Conservation (phyloP, 2,888 invertebrate genomes). For the Ptilodon capucinus region DNA sequence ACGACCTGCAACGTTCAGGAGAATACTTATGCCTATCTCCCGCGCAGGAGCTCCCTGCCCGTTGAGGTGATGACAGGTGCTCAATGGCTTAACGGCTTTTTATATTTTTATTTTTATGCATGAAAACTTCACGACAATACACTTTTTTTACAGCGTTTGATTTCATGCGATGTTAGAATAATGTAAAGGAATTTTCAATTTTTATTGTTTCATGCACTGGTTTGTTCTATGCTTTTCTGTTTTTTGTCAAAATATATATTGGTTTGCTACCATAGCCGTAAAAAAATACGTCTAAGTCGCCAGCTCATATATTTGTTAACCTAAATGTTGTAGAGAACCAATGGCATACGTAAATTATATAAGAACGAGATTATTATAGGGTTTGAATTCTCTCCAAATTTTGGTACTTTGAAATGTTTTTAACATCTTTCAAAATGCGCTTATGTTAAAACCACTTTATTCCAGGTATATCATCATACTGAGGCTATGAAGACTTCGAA, state of each 20-base stretch:
- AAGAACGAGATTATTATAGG: too few relatives aligned
- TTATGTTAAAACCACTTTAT: too few relatives aligned
- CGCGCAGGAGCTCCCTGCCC: constrained; percentile 68
- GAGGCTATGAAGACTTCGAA: constrained; percentile 16
- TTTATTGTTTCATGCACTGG: neutral
- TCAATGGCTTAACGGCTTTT: constrained; percentile 45
- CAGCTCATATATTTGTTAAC: too few relatives aligned
- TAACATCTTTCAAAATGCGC: too few relatives aligned
- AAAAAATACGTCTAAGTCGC: too few relatives aligned
- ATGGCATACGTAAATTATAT: too few relatives aligned
- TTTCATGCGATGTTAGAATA: neutral
- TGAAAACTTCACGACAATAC: constrained; percentile 11
- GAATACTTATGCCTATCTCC: constrained; percentile 32
- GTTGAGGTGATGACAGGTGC: constrained; percentile 75
- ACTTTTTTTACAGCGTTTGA: constrained; percentile 9
- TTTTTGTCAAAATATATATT: too few relatives aligned
- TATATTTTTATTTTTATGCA: constrained; percentile 35
- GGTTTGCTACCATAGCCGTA: too few relatives aligned
- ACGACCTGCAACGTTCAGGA: constrained; percentile 45
- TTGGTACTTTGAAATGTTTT: too few relatives aligned
- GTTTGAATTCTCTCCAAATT: too few relatives aligned
- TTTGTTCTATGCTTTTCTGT: neutral
- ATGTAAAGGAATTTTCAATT: neutral
- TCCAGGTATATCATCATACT: constrained; percentile 53
- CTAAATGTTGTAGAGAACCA: too few relatives aligned